Evolutionary conservation across 2,113 vertebrate genomes (phyloP).

Genomic region (Melanerpes aurifrons): DNA sequence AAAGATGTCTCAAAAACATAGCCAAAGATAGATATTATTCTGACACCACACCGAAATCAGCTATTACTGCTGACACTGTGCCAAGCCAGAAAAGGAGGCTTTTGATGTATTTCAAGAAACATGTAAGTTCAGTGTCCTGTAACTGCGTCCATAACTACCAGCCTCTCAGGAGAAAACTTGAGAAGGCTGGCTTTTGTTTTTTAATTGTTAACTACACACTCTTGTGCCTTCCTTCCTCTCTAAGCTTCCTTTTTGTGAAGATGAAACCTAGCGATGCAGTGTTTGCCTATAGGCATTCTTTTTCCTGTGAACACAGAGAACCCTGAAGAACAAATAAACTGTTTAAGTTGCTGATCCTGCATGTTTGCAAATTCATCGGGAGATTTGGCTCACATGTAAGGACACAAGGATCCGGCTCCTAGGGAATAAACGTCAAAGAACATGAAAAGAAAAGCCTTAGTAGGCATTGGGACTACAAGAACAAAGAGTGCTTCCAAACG

Average conservation of each 20-base stretch:
- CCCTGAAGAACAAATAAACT: slow-evolving; percentile 56
- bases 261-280: slow-evolving; percentile 48
- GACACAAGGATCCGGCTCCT: slow-evolving; percentile 42
- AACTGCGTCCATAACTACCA: background rate
- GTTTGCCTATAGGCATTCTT: slow-evolving; percentile 54
- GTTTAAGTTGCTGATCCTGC: slow-evolving; percentile 55
- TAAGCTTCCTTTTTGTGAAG: slow-evolving; percentile 63
- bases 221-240: slow-evolving; percentile 68
- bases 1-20: background rate
- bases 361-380: slow-evolving; percentile 50
- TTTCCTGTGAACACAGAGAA: slow-evolving; percentile 50
- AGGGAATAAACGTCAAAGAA: slow-evolving; percentile 52
- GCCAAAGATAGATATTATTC: background rate
- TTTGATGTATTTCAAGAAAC: slow-evolving; percentile 45
- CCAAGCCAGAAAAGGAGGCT: background rate
- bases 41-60: background rate
- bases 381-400: slow-evolving; percentile 45
- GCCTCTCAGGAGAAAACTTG: slow-evolving; percentile 22
- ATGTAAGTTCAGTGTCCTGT: background rate
- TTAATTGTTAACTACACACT: background rate
- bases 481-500: slow-evolving; percentile 57
- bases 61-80: background rate
- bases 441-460: slow-evolving; percentile 55
- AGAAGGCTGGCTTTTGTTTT: slow-evolving; percentile 9
- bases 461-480: slow-evolving; percentile 20